phyloP scores from a whole-genome alignment of 2,888 invertebrate genomes.

The Saturnia pavonia region DNA sequence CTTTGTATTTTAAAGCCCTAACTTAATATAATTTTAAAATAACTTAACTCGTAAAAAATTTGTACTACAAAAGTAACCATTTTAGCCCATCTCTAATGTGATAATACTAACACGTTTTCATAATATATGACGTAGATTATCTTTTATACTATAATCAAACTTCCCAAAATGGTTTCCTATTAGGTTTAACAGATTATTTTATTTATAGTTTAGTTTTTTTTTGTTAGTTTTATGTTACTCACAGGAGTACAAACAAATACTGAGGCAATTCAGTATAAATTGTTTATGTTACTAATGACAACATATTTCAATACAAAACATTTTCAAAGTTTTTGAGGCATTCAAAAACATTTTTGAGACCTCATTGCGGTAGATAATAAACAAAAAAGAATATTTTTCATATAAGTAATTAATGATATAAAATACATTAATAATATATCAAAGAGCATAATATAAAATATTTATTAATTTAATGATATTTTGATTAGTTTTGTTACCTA shows the following conservation, averaged over 20 bases:
- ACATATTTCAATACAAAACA: too few species aligned
- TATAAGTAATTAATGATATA: not conserved
- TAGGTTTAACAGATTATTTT: not conserved
- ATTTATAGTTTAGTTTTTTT: not conserved
- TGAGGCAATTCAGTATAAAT: not conserved
- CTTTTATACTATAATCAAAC: not conserved
- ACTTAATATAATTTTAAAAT: not conserved
- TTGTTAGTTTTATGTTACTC: not conserved
- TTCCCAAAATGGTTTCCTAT: constrained; percentile 5
- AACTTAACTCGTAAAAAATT: not conserved
- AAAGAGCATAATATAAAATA: constrained; percentile 6
- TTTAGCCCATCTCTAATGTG: not conserved
- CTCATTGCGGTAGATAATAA: too few species aligned
- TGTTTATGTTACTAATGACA: too few species aligned
- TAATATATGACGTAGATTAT: not conserved
- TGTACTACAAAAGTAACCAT: not conserved
- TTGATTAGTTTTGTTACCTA: not conserved
- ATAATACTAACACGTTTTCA: not conserved
- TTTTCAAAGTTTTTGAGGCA: not conserved
- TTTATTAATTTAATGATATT: not conserved
- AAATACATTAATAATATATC: not conserved
- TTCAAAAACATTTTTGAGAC: not conserved
- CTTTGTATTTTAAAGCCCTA: not conserved
- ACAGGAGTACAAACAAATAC: not conserved
- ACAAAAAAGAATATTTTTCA: not conserved